phyloP scores from a whole-genome alignment of 2,888 invertebrate genomes.

The Plebejus argus region DNA sequence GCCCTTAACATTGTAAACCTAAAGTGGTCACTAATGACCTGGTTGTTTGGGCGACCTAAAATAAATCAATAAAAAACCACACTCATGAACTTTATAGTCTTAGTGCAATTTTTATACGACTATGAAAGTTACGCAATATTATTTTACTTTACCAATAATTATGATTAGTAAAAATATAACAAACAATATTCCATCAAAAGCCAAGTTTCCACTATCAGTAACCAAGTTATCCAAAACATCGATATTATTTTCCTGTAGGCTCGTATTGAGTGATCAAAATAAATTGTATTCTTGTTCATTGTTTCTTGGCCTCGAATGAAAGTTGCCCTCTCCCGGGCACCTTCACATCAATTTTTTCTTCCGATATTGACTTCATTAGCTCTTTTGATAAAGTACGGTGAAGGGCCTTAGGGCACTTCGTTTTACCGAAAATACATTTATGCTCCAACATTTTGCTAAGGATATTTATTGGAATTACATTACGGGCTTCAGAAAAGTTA shows the following conservation, averaged over 20 bases:
- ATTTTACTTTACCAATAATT: too few species aligned
- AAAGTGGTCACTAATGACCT: too few species aligned
- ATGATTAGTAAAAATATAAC: too few species aligned
- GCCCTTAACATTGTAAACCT: too few species aligned
- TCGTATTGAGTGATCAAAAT: conserved; percentile 17
- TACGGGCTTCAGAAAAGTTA: conserved; percentile 22
- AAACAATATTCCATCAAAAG: background rate
- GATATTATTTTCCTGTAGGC: background rate
- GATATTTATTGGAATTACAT: conserved; percentile 33
- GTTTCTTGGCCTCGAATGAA: conserved; percentile 33
- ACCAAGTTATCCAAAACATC: background rate
- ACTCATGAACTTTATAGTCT: too few species aligned
- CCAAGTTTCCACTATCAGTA: too few species aligned
- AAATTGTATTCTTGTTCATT: conserved; percentile 32
- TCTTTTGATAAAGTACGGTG: conserved; percentile 36
- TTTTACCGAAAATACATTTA: conserved; percentile 35
- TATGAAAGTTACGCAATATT: too few species aligned
- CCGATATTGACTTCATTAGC: conserved; percentile 41
- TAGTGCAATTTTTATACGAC: too few species aligned
- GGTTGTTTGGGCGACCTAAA: too few species aligned
- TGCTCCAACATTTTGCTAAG: conserved; percentile 30
- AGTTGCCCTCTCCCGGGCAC: conserved; percentile 33
- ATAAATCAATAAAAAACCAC: too few species aligned
- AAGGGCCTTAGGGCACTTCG: conserved; percentile 34
- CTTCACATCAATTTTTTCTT: conserved; percentile 36